Conservation (phyloP, 2,113 vertebrate genomes). For the Bubo blakistoni region DNA sequence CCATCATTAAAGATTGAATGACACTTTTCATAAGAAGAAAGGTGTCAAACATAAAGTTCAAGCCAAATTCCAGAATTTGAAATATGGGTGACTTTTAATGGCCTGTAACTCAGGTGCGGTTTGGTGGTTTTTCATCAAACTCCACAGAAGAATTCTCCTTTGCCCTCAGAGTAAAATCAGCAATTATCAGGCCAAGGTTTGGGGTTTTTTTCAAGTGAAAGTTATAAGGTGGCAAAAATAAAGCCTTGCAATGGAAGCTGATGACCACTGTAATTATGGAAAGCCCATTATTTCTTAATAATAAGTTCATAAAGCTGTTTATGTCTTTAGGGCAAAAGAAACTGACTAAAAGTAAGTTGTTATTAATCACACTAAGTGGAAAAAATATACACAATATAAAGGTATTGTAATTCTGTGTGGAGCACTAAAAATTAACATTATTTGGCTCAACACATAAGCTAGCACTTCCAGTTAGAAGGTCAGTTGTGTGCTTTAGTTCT, state of each 20-base stretch:
- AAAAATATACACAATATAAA: background rate
- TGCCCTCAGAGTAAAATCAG: background rate
- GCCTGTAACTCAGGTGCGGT: background rate
- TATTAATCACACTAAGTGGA: background rate
- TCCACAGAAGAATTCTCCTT: background rate
- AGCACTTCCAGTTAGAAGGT: background rate
- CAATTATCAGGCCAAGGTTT: background rate
- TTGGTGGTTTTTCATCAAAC: slow-evolving; percentile 25
- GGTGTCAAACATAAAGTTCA: background rate
- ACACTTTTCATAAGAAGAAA: slow-evolving; percentile 38
- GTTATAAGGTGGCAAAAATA: background rate
- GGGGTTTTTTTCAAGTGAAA: background rate
- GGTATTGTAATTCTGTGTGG: background rate
- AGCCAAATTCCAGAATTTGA: slow-evolving; percentile 43
- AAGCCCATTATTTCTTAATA: background rate
- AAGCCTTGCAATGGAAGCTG: background rate
- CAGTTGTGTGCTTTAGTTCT: background rate
- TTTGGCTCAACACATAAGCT: background rate
- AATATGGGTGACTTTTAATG: slow-evolving; percentile 20
- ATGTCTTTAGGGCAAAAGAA: background rate
- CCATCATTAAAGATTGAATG: background rate
- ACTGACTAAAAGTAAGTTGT: background rate
- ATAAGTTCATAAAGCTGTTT: background rate
- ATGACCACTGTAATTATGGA: background rate
- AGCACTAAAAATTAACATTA: background rate